Base-by-base conservation (phyloP, 2,797 vertebrate species). In the Galago senegalensis region DNA sequence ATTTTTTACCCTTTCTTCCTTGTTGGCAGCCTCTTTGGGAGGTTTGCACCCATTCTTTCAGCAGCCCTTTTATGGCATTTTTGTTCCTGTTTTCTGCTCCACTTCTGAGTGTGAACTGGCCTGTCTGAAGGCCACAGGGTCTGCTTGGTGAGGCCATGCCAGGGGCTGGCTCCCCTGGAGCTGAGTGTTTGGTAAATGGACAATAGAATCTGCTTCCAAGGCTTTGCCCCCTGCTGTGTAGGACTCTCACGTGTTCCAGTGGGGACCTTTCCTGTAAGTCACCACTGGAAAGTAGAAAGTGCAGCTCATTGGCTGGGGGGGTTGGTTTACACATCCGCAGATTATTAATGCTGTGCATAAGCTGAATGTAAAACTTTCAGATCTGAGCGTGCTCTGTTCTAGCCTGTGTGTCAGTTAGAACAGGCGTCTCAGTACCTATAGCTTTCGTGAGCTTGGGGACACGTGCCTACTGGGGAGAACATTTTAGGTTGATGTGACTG, bases 151-250 rank as follows among this genome's bases (percentile, higher is more conserved):
- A 80, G 87, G 77, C 93, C 72, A 21, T 25, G 73, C 88, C 31
- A 29, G 8, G 69, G 67, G 34, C 73, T 93, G 67, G 34, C 76
- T 93, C 63, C 60, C 65, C 43, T 69, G 82, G 27, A 77, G 70
- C 73, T 12, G 61, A 76, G 49, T 93, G 29, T 86, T 91, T 89
- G 16, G 23, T 85, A 65, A 61, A 31, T 53, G 72, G 77, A 95
- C 67, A 87, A 91, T 76, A 82, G 90, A 75, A 31, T 85, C 83
- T 81, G 63, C 75, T 91, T 69, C 84, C 75, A 40, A n/a, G 77
- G 31, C 61, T 73, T 34, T 31, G 27, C 21, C 10, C 5, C 3
- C 2, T 3, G 12, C 49, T 81, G 18, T 29, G n/a, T 37, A 34
- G 53, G 25, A 37, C 75, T 95, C 67, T 81, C 40, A 49, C 63